phyloP scores from a whole-genome alignment of 2,797 vertebrate genomes.

The Malurus leucopterus region DNA sequence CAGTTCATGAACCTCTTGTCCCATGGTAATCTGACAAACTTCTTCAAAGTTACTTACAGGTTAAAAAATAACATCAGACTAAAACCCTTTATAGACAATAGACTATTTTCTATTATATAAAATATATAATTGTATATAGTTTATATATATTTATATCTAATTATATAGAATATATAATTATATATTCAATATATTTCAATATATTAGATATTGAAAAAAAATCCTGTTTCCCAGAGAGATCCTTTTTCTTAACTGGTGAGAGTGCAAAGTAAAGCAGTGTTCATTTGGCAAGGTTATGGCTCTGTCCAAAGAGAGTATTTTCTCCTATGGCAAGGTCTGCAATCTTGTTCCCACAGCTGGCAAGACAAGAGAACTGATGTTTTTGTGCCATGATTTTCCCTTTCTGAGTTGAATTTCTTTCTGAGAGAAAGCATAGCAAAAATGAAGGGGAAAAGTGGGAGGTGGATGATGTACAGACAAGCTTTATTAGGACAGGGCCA shows the following conservation, averaged over 20 bases:
- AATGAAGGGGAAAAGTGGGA: not conserved
- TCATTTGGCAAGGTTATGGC: not conserved
- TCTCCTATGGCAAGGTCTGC: not conserved
- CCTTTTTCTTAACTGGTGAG: not conserved
- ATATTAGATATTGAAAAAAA: not conserved
- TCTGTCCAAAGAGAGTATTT: not conserved
- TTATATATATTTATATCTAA: too few relatives aligned
- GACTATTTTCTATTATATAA: not conserved
- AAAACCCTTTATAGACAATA: not conserved
- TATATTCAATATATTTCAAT: too few relatives aligned
- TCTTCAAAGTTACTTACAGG: not conserved
- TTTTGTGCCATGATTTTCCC: not conserved
- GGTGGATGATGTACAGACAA: not conserved
- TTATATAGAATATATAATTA: too few relatives aligned
- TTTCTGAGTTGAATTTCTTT: not conserved
- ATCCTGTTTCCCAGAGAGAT: not conserved
- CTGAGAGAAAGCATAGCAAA: not conserved
- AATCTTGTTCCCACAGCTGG: not conserved
- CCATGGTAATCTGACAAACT: not conserved
- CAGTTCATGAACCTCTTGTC: not conserved
- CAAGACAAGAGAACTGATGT: not conserved
- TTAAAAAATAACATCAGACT: not conserved
- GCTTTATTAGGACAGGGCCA: not conserved
- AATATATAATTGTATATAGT: too few relatives aligned
- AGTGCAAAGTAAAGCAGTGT: not conserved